These are phyloP conservation scores for Tipula helvola DNA, from an alignment of 2,888 invertebrate species.

Conservation along the genomic window DNA sequence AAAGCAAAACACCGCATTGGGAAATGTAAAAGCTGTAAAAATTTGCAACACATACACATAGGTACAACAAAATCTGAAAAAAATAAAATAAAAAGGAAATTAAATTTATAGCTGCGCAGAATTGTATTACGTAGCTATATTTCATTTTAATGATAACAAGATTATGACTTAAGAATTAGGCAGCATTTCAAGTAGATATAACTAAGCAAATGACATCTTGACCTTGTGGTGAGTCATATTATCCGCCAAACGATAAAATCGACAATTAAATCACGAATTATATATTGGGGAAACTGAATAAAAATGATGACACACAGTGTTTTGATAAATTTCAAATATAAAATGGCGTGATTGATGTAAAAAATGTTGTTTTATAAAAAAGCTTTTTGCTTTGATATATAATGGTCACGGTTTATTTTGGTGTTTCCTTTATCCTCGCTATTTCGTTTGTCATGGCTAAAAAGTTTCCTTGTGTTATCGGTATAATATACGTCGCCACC, in stretches of 20 bases:
- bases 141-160: background rate
- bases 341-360: constrained; percentile 5
- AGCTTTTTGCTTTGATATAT: background rate
- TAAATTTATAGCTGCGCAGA: background rate
- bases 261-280: background rate
- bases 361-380: background rate
- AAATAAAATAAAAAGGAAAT: background rate
- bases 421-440: background rate
- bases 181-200: background rate
- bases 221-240: background rate
- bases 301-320: background rate
- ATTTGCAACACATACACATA: background rate
- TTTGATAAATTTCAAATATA: background rate
- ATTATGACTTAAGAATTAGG: background rate
- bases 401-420: constrained; percentile 5
- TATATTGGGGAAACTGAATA: background rate
- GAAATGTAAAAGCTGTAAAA: background rate
- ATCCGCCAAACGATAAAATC: background rate
- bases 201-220: background rate
- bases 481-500: background rate
- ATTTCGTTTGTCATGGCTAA: background rate
- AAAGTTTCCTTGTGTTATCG: background rate
- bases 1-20: background rate
- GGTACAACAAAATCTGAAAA: background rate
- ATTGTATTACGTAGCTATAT: background rate